Conservation (phyloP, 2,888 invertebrate genomes). For the Hyposoter didymator region DNA sequence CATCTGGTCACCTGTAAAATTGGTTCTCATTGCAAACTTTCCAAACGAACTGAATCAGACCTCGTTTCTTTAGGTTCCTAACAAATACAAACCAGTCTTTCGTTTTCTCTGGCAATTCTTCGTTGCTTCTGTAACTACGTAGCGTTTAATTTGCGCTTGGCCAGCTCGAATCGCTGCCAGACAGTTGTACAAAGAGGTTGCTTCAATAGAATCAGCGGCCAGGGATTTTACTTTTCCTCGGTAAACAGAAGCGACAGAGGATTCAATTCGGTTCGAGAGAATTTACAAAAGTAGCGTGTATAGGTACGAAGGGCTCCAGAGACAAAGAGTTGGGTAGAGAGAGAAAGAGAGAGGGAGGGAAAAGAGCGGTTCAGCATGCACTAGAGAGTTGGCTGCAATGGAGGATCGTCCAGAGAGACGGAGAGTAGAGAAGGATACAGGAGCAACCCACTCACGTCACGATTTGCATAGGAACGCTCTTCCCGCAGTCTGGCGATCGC, state of each 20-base stretch:
- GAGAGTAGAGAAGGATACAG: constrained; percentile 2
- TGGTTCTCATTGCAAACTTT: neutral
- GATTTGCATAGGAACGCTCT: constrained; percentile 63
- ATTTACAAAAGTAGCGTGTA: constrained; percentile 32
- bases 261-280: constrained; percentile 53
- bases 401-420: constrained; percentile 33
- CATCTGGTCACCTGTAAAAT: neutral
- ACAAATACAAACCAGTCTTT: neutral
- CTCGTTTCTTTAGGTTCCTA: neutral
- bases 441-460: constrained; percentile 50
- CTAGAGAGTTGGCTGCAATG: constrained; percentile 39
- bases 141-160: constrained; percentile 22
- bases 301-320: constrained; percentile 21
- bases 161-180: neutral
- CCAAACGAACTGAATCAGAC: neutral
- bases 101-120: neutral
- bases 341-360: neutral
- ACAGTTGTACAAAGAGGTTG: constrained; percentile 12
- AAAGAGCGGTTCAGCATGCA: constrained; percentile 1
- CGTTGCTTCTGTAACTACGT: constrained; percentile 4
- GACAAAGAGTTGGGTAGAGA: constrained; percentile 23
- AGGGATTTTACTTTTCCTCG: constrained; percentile 39
- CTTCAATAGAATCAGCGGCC: constrained; percentile 19
- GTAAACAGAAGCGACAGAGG: constrained; percentile 52
- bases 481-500: constrained; percentile 50